Conservation (phyloP, 2,113 vertebrate genomes). For the Colossoma macropomum region DNA sequence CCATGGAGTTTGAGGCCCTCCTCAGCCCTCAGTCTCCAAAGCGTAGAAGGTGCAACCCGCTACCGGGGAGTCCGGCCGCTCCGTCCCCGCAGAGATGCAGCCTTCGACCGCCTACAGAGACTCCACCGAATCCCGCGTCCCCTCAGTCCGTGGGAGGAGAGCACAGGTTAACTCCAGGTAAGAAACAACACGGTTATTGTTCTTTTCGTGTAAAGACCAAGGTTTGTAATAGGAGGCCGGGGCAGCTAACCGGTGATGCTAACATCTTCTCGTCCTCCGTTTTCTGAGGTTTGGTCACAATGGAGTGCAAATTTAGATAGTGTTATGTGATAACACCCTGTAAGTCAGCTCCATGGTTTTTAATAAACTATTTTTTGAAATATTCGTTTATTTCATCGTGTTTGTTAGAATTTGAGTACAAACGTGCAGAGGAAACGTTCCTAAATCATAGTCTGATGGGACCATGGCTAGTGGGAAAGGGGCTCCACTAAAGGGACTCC, state of each 20-base stretch:
- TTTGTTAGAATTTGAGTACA: too few species aligned
- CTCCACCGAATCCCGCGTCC: constrained; percentile 75
- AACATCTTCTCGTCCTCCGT: too few species aligned
- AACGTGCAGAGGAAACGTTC: too few species aligned
- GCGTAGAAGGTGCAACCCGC: constrained; percentile 86
- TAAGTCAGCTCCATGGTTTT: too few species aligned
- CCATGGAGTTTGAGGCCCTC: constrained; percentile 91
- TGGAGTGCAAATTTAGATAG: not conserved
- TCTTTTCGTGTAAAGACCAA: not conserved
- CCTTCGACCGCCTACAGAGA: constrained; percentile 79
- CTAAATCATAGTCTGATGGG: too few species aligned
- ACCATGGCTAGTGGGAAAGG: too few species aligned
- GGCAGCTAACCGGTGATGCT: too few species aligned
- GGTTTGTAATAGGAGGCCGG: constrained; percentile 69
- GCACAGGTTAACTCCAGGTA: constrained; percentile 83
- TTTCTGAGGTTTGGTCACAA: not conserved
- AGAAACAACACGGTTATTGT: not conserved
- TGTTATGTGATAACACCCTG: not conserved
- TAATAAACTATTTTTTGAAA: too few species aligned
- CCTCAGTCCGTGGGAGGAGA: constrained; percentile 75
- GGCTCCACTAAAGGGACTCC: too few species aligned
- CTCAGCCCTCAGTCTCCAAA: constrained; percentile 90
- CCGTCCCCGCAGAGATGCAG: constrained; percentile 83
- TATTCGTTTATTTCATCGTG: too few species aligned
- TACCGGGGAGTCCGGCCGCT: constrained; percentile 81